Evolutionary conservation across 1,140 invertebrate genomes (phyloP).

Genomic region (Solenopsis invicta): DNA sequence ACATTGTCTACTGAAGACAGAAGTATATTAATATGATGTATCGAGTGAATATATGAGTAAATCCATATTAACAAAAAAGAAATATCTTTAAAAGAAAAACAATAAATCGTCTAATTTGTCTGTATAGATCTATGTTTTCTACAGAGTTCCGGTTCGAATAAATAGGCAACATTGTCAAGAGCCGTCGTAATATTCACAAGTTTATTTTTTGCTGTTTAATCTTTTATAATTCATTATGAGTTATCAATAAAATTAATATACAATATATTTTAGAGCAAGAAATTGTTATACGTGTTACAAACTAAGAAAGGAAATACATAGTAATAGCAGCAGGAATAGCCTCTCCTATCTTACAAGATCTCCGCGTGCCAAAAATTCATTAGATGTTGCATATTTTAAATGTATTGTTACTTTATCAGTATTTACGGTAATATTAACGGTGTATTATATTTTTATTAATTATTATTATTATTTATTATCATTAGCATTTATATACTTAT

Average conservation of each 20-base stretch:
- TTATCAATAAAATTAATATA: slow-evolving; percentile 86
- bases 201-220: slow-evolving; percentile 82
- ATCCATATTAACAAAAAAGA: slow-evolving; percentile 35
- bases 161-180: slow-evolving; percentile 53
- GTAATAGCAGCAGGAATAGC: slow-evolving; percentile 85
- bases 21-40: slow-evolving; percentile 24
- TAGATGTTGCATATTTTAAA: slow-evolving; percentile 76
- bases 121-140: neutral
- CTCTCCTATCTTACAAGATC: slow-evolving; percentile 86
- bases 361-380: slow-evolving; percentile 85
- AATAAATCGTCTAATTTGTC: neutral
- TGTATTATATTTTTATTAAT: slow-evolving; percentile 72
- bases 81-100: slow-evolving; percentile 11
- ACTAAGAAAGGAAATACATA: slow-evolving; percentile 82
- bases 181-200: slow-evolving; percentile 82
- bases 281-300: slow-evolving; percentile 84
- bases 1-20: slow-evolving; percentile 33
- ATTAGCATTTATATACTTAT: slow-evolving; percentile 81
- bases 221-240: slow-evolving; percentile 84
- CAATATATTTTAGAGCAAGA: slow-evolving; percentile 84
- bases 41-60: slow-evolving; percentile 40
- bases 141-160: slow-evolving; percentile 28
- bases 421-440: slow-evolving; percentile 72
- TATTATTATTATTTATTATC: slow-evolving; percentile 78
- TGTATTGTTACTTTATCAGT: slow-evolving; percentile 73